Evolutionary conservation across 2,888 invertebrate genomes (phyloP).

Genomic region (Cephus nigrinus): DNA sequence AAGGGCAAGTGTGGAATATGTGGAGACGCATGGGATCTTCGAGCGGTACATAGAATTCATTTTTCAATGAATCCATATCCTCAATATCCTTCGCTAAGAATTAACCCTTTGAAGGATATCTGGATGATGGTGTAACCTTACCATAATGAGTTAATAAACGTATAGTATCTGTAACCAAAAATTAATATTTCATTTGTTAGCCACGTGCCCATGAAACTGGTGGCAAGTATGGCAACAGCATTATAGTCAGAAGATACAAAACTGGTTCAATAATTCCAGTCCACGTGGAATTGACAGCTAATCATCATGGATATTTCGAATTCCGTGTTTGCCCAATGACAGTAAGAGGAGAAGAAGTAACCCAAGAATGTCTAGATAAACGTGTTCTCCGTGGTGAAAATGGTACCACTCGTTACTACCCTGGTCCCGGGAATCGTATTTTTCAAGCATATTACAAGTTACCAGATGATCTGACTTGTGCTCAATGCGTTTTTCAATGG

Average conservation of each 20-base stretch:
- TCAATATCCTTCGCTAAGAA: too few relatives aligned
- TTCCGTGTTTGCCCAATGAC: constrained; percentile 83
- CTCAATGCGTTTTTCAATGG: constrained; percentile 90
- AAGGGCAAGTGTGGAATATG: constrained; percentile 88
- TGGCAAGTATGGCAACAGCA: constrained; percentile 84
- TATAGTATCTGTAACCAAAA: too few relatives aligned
- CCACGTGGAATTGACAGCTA: constrained; percentile 87
- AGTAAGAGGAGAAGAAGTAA: constrained; percentile 71
- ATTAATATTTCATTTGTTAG: constrained; percentile 38
- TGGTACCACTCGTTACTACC: constrained; percentile 75
- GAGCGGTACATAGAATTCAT: constrained; percentile 51
- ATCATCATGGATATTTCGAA: constrained; percentile 88
- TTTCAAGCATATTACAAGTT: constrained; percentile 80
- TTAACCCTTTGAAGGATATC: not conserved
- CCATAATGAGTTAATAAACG: too few relatives aligned
- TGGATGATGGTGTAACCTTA: not conserved
- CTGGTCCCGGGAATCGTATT: constrained; percentile 81
- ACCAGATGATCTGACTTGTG: constrained; percentile 76
- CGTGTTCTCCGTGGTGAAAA: constrained; percentile 72
- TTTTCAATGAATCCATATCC: too few relatives aligned
- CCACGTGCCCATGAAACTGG: constrained; percentile 87
- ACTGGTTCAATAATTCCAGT: constrained; percentile 77
- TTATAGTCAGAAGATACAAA: constrained; percentile 83
- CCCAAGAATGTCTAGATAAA: constrained; percentile 82
- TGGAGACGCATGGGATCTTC: constrained; percentile 84